Percentiles rank a stretch among this genome's conserved stretches.
Evolutionary conservation across 2,888 invertebrate species (phyloP).

Genomic region (Amorpha juglandis): DNA sequence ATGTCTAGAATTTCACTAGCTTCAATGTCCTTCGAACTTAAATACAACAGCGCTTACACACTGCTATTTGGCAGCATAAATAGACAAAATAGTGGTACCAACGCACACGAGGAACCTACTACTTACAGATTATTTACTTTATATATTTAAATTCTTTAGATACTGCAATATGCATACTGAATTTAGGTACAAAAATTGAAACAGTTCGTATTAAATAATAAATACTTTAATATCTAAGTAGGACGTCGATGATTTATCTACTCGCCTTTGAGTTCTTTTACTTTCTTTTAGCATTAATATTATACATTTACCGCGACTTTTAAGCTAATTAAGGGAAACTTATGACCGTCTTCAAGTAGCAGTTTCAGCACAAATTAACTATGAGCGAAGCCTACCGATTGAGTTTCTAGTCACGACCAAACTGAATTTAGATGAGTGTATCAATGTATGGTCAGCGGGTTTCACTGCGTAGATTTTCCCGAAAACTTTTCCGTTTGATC

Average conservation of each 20-base stretch:
- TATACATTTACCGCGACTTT: slow-evolving; percentile 56
- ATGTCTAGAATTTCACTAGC: no score
- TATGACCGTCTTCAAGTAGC: slow-evolving; percentile 63
- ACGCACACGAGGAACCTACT: no score
- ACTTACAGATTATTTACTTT: no score
- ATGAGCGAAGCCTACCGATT: slow-evolving; percentile 57
- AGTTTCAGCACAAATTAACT: slow-evolving; percentile 70
- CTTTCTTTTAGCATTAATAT: slow-evolving; percentile 53
- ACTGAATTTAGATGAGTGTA: slow-evolving; percentile 76
- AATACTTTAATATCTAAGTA: not conserved
- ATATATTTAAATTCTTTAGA: no score
- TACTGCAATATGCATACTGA: no score
- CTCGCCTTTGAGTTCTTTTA: not conserved
- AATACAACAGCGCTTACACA: no score
- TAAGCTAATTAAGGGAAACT: slow-evolving; percentile 63
- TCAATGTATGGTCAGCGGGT: slow-evolving; percentile 63
- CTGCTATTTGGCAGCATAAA: no score
- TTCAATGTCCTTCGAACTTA: no score
- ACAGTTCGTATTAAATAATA: no score
- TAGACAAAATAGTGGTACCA: no score
- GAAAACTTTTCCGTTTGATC: slow-evolving; percentile 57
- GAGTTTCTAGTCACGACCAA: slow-evolving; percentile 68
- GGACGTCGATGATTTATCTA: not conserved
- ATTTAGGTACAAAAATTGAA: no score
- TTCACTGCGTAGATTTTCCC: slow-evolving; percentile 44